A percentile compares a stretch with the other conserved stretches of the same genome.
phyloP scores from a whole-genome alignment of 2,113 vertebrate genomes.

The Hiodon alosoides region DNA sequence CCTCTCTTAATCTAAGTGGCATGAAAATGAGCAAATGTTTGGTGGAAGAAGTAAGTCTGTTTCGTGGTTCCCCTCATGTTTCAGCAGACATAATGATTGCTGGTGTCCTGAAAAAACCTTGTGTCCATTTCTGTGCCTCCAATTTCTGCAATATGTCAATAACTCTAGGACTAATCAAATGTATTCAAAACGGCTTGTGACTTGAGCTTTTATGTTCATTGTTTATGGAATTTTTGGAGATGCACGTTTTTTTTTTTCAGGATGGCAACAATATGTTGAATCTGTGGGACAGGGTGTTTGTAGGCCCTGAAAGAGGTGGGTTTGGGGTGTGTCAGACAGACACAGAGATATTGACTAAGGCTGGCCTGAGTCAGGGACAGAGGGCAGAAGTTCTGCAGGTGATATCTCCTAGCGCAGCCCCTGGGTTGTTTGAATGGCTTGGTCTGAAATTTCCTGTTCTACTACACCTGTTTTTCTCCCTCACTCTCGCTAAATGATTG shows the following conservation, averaged over 20 bases:
- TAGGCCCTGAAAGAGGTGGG: not conserved
- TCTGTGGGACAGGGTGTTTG: not conserved
- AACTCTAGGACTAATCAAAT: too few species aligned
- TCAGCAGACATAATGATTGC: too few species aligned
- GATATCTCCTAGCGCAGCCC: not conserved
- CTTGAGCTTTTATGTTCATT: too few species aligned
- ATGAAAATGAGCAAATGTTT: too few species aligned
- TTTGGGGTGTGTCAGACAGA: not conserved
- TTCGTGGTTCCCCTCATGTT: too few species aligned
- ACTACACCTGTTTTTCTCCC: not conserved
- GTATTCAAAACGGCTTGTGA: too few species aligned
- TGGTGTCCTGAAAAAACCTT: too few species aligned
- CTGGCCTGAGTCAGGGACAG: not conserved
- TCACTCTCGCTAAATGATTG: not conserved
- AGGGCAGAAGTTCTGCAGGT: not conserved
- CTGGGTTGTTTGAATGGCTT: not conserved
- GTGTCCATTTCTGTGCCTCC: too few species aligned
- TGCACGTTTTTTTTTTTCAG: too few species aligned
- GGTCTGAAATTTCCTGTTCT: slow-evolving; percentile 21
- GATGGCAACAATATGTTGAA: not conserved
- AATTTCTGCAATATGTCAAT: too few species aligned
- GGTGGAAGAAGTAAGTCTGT: too few species aligned
- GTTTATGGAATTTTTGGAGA: not conserved
- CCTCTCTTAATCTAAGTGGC: too few species aligned
- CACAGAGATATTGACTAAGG: not conserved